These are phyloP conservation scores for Anagyrus pseudococci DNA, from an alignment of 2,888 invertebrate genomes.

Conservation along the genomic window DNA sequence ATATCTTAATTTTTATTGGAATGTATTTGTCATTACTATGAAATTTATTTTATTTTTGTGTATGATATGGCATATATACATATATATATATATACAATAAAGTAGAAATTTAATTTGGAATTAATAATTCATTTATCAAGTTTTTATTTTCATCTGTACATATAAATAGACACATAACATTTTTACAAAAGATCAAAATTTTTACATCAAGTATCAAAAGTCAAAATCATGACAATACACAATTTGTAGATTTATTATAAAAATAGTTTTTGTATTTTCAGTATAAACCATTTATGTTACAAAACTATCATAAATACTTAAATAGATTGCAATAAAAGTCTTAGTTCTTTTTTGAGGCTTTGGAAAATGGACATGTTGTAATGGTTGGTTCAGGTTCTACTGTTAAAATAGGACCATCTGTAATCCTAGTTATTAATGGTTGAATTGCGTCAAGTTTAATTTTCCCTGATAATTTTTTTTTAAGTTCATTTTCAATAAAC, in stretches of 20 bases:
- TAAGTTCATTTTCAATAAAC: constrained; percentile 57
- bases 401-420: constrained; percentile 55
- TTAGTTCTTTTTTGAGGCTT: background rate
- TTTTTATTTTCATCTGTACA: constrained; percentile 50
- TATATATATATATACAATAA: constrained; percentile 18
- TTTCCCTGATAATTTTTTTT: constrained; percentile 53
- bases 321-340: background rate
- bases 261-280: background rate
- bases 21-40: constrained; percentile 7
- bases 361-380: constrained; percentile 35
- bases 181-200: constrained; percentile 3
- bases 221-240: constrained; percentile 46
- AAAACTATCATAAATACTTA: background rate
- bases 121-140: constrained; percentile 35
- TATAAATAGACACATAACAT: constrained; percentile 29
- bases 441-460: constrained; percentile 60
- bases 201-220: constrained; percentile 33
- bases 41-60: constrained; percentile 20
- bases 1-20: constrained; percentile 3
- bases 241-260: constrained; percentile 38
- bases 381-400: constrained; percentile 48
- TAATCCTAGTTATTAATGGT: constrained; percentile 63
- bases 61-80: constrained; percentile 15
- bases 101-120: constrained; percentile 12
- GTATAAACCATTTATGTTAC: background rate